Evolutionary conservation across 2,797 vertebrate species (phyloP), one percentile per base, ranked within the genome.

Genomic region (Meriones psammophilus): DNA sequence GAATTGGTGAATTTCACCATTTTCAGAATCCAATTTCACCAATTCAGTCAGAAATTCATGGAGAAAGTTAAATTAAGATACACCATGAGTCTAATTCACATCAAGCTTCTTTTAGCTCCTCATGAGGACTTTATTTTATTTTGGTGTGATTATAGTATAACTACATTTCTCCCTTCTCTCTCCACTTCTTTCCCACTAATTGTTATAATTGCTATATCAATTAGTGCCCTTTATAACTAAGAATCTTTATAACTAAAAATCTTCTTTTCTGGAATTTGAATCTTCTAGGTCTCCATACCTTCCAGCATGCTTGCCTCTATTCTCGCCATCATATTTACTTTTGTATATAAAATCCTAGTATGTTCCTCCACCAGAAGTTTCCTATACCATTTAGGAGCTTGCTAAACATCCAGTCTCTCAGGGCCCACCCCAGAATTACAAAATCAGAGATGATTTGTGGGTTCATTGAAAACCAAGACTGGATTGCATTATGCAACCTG

Each of bases 11-110:
- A 42, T 42, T 42, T 42, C 42, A 42, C 42, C 42, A 42, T 6
- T 42, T 42, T 42, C 58, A 95, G 58, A 95, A 92, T 73, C 24
- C 36, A 87, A 91, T 91, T 96, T 97, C 14, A 94, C 26, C 50
- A 71, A 36, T 79, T 78, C 76, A 66, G 28, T 83, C 36, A 92
- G 36, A 95, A 79, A 88, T 85, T 50, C 12, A 64, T 77, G 56
- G 33, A 18, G 30, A 89, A 92, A 91, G 42, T 4, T 66, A 42
- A 85, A 30, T 92, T 93, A 95, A 88, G 36, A 33, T 13, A 36
- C 17, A 88, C 9, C 7, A 58, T 76, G 22, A 66, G 85, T 93
- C 24, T 86, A 93, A 92, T 92, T 81, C 36, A 83, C 64, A 89
- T 58, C 39, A 89, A 20, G 33, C 58, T 96, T 88, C 39, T 90